phyloP scores from a whole-genome alignment of 2,797 vertebrate genomes.

The Clamator glandarius region DNA sequence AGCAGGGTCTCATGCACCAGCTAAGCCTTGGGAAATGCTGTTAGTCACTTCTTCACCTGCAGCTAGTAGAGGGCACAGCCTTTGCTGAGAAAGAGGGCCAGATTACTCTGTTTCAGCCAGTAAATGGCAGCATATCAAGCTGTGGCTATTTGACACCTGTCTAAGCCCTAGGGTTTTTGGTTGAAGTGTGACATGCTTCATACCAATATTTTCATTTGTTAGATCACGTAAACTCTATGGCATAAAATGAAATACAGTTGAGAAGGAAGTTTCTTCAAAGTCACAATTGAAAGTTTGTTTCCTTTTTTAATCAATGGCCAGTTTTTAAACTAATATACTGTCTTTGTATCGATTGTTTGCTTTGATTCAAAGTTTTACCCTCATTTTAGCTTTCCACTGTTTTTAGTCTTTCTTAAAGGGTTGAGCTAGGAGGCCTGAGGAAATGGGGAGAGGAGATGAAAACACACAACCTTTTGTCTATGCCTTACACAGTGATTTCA shows the following conservation, averaged over 20 bases:
- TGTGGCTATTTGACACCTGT: background rate
- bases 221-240: background rate
- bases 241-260: background rate
- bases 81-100: background rate
- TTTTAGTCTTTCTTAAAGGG: background rate
- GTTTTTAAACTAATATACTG: background rate
- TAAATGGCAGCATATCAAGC: background rate
- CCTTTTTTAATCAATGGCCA: background rate
- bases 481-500: background rate
- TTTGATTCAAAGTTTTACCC: background rate
- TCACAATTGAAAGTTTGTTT: background rate
- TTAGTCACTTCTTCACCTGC: background rate
- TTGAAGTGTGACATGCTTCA: background rate
- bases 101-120: background rate
- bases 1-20: background rate
- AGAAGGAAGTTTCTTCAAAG: background rate
- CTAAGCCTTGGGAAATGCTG: background rate
- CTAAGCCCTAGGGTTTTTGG: background rate
- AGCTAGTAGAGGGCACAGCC: background rate
- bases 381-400: background rate
- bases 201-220: background rate
- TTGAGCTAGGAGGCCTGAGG: background rate
- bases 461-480: conserved; percentile 5
- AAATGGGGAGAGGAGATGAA: background rate
- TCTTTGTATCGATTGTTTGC: background rate